These are phyloP conservation scores for Dolichallabes microphthalmus DNA, from an alignment of 2,113 vertebrate species.

Conservation along the genomic window DNA sequence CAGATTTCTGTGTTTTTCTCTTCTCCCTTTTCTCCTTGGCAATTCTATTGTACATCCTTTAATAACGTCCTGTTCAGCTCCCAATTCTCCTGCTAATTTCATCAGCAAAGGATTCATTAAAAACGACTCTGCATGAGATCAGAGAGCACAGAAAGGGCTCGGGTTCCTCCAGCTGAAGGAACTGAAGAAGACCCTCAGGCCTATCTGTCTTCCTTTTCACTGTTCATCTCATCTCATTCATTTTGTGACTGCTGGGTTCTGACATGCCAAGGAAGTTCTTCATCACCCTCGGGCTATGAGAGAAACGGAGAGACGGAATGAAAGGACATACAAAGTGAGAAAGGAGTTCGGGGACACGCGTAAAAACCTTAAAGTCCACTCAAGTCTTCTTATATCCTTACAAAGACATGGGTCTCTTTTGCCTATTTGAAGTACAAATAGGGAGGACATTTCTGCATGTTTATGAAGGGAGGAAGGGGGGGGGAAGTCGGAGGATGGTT, in stretches of 20 bases:
- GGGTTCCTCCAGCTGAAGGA: not conserved
- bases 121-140: constrained; percentile 26
- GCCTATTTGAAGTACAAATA: too few relatives aligned
- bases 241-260: not conserved
- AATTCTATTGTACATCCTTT: not conserved
- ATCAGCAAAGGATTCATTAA: constrained; percentile 32
- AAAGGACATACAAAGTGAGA: not conserved
- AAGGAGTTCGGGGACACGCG: not conserved
- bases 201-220: not conserved
- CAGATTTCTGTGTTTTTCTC: not conserved
- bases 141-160: not conserved
- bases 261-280: constrained; percentile 21
- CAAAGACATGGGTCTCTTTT: not conserved
- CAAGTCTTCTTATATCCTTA: not conserved
- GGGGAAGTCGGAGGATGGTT: not conserved
- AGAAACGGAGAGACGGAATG: constrained; percentile 11
- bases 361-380: not conserved
- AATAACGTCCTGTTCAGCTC: not conserved
- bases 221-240: not conserved
- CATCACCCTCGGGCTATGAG: constrained; percentile 51
- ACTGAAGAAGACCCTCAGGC: constrained; percentile 20
- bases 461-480: not conserved
- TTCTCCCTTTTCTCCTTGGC: not conserved
- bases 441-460: too few relatives aligned
- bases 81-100: constrained; percentile 15